These are phyloP conservation scores for Augiades crinisus DNA, from an alignment of 2,888 invertebrate genomes.

Conservation along the genomic window DNA sequence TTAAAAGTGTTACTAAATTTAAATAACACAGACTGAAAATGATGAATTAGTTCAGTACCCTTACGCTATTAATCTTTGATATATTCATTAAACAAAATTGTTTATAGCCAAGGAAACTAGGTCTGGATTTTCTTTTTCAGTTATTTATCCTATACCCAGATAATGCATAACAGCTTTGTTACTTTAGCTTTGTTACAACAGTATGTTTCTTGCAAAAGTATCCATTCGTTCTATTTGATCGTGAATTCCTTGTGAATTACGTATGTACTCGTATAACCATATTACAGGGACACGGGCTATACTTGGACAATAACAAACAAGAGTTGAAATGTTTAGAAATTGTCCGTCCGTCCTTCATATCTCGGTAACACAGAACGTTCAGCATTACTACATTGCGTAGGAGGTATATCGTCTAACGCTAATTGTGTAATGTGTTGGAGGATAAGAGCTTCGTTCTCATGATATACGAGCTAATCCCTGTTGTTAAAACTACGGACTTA, in stretches of 20 bases:
- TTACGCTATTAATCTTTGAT: not conserved
- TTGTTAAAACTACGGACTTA: no score
- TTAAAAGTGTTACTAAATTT: slow-evolving; percentile 3
- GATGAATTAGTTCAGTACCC: not conserved
- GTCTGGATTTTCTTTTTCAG: not conserved
- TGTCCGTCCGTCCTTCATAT: not conserved
- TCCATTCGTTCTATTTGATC: slow-evolving; percentile 12
- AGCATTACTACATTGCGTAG: not conserved
- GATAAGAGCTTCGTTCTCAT: not conserved
- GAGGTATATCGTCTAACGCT: slow-evolving; percentile 1
- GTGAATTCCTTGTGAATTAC: not conserved
- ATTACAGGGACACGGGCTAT: slow-evolving; percentile 11
- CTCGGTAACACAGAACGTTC: not conserved
- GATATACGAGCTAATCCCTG: not conserved
- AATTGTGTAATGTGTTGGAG: not conserved
- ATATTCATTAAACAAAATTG: not conserved
- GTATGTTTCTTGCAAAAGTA: not conserved
- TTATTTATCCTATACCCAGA: not conserved
- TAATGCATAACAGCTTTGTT: slow-evolving; percentile 4
- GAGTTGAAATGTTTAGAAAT: slow-evolving; percentile 6
- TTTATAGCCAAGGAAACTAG: not conserved
- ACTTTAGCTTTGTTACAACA: not conserved
- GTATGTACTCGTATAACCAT: slow-evolving; percentile 4
- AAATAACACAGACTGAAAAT: not conserved
- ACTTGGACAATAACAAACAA: slow-evolving; percentile 6